Percentiles rank a stretch among this genome's conserved stretches.
Conservation (phyloP, 2,113 vertebrate genomes). For the Prolemur simus region DNA sequence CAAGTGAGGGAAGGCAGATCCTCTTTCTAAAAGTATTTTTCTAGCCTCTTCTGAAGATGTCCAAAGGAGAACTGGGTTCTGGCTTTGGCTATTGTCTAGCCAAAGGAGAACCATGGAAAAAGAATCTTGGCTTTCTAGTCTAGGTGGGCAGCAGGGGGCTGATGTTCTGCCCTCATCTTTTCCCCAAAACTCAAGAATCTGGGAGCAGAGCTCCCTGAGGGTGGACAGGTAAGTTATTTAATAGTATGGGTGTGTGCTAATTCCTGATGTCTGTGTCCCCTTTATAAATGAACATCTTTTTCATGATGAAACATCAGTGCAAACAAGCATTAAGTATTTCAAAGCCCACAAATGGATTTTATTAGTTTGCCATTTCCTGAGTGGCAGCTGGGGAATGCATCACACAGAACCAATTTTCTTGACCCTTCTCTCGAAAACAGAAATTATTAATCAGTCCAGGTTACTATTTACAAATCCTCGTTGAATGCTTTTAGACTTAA, state of each 20-base stretch:
- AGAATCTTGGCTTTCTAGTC: neutral
- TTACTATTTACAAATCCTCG: conserved; percentile 13
- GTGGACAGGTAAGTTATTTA: neutral
- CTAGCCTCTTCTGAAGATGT: conserved; percentile 6
- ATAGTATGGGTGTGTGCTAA: neutral
- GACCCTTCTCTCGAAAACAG: neutral
- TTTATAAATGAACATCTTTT: neutral
- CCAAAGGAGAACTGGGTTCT: neutral
- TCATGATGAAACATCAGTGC: neutral
- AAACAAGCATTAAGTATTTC: conserved; percentile 19
- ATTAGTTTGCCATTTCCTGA: neutral
- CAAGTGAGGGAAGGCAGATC: neutral
- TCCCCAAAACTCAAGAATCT: neutral
- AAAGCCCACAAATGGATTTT: conserved; percentile 34
- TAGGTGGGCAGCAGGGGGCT: neutral
- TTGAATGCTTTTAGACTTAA: neutral
- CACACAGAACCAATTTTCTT: neutral
- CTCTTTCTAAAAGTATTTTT: neutral
- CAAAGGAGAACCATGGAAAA: neutral
- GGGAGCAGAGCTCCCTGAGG: neutral
- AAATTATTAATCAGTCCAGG: neutral
- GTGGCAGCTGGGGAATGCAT: neutral
- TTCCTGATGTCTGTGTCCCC: neutral
- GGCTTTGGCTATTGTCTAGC: neutral
- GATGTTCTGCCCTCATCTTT: neutral